Evolutionary conservation across 2,113 vertebrate species (phyloP), one percentile per base, ranked within the genome.

Genomic region (Pedetes capensis): DNA sequence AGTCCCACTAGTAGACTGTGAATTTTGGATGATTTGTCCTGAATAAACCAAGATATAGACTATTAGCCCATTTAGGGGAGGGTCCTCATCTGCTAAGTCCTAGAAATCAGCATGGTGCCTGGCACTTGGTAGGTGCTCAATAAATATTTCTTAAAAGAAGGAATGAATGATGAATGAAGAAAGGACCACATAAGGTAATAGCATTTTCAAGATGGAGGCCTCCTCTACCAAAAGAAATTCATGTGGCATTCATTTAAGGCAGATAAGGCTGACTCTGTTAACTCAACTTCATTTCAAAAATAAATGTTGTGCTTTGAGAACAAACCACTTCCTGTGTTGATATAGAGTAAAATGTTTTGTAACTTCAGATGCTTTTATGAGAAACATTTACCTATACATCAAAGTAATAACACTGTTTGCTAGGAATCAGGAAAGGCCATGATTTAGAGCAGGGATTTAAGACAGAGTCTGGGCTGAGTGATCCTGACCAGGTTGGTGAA

Each of bases 221-320:
- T 78, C 55, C n/a, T 86, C 32, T 79, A 44, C 27, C 34, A 64
- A 84, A 84, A 42, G 53, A 81, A 81, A 37, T 51, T 87, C 34
- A 11, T 59, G 22, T 34, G 51, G 18, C 76, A 71, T 85, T 90
- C 68, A 93, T 90, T 72, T 87, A 80, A 95, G 61, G 64, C 47
- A 71, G 39, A 37, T 72, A 55, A 82, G 37, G 42, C 75, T 87
- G n/a, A 71, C 10, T 95, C n/a, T 75, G 37, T 74, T 94, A 87
- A 92, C 95, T 88, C 49, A 86, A 89, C 42, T 93, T 93, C 81
- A 89, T 64, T 85, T 93, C 53, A 71, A 92, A 93, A 94, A 86
- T 44, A 80, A 87, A 92, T 57, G 34, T 78, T 78, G 64, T 69
- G 47, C 90, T 91, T 90, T 87, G 87, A 87, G 81, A 85, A 72